Evolutionary conservation across 2,888 invertebrate genomes (phyloP).

Genomic region (Dinocampus coccinellae): DNA sequence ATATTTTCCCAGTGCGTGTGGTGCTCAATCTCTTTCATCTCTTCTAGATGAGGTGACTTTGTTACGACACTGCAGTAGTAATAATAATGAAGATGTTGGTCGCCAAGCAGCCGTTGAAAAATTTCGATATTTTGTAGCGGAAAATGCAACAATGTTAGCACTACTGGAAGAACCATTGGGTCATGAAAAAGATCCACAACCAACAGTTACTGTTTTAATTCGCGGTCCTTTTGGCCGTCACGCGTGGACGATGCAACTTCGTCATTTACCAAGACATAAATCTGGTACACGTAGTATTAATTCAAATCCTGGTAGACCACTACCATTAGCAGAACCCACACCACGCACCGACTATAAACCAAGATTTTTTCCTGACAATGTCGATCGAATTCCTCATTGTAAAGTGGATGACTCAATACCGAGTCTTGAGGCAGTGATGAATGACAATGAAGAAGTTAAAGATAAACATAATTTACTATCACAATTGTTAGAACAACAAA

Average conservation of each 20-base stretch:
- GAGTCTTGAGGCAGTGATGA: conserved; percentile 82
- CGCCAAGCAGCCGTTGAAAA: conserved; percentile 76
- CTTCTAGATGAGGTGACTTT: conserved; percentile 89
- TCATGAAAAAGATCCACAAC: conserved; percentile 94
- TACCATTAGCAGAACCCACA: conserved; percentile 81
- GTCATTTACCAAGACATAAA: conserved; percentile 89
- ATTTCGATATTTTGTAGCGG: conserved; percentile 91
- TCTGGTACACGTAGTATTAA: conserved; percentile 77
- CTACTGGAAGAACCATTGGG: conserved; percentile 92
- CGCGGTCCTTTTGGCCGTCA: conserved; percentile 95
- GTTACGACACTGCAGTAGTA: conserved; percentile 80
- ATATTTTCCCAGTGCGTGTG: conserved; percentile 86
- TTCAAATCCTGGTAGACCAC: conserved; percentile 79
- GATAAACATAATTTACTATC: conserved; percentile 78
- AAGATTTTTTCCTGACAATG: conserved; percentile 84
- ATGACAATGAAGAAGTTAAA: conserved; percentile 70
- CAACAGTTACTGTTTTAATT: conserved; percentile 89
- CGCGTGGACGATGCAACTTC: conserved; percentile 92
- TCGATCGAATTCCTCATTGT: conserved; percentile 83
- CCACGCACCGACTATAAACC: conserved; percentile 79
- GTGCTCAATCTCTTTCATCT: conserved; percentile 87
- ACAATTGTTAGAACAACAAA: conserved; percentile 80
- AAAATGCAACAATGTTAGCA: conserved; percentile 89
- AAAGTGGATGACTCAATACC: conserved; percentile 90
- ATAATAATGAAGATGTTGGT: conserved; percentile 71